Percentiles rank a stretch among this genome's conserved stretches.
These are phyloP conservation scores for Mola mola DNA, from an alignment of 2,113 vertebrate genomes.

Conservation along the genomic window DNA sequence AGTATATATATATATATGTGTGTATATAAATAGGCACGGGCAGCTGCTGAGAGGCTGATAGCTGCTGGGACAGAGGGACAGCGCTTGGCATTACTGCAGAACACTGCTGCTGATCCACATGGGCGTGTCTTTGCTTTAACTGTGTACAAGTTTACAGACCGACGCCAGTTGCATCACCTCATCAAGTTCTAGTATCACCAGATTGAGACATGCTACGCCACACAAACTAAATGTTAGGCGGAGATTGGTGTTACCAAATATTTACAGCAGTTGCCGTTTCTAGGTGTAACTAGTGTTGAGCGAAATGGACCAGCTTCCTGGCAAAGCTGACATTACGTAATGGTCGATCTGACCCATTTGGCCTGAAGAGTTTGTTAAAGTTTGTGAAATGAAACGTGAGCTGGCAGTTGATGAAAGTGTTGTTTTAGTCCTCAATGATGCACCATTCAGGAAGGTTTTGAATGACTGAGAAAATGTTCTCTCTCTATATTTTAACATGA, in stretches of 20 bases:
- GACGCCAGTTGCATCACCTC: background rate
- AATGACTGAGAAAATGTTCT: too few species aligned
- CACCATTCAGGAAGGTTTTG: too few species aligned
- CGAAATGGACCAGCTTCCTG: too few species aligned
- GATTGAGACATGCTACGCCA: too few species aligned
- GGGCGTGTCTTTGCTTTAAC: too few species aligned
- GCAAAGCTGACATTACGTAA: too few species aligned
- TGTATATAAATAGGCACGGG: slow-evolving; percentile 80
- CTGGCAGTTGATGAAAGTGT: background rate
- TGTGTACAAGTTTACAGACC: slow-evolving; percentile 29
- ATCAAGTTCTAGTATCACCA: too few species aligned
- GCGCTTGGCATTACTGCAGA: slow-evolving; percentile 64
- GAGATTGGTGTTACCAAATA: too few species aligned
- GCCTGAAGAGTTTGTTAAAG: background rate
- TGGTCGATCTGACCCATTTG: background rate
- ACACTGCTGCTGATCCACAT: slow-evolving; percentile 46
- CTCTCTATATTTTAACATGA: too few species aligned
- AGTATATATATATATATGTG: slow-evolving; percentile 15
- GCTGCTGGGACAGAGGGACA: slow-evolving; percentile 73
- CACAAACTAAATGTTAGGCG: too few species aligned
- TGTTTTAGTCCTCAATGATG: background rate
- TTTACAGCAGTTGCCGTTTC: background rate
- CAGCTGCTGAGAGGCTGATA: slow-evolving; percentile 83
- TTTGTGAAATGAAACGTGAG: background rate
- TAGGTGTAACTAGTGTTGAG: background rate